Evolutionary conservation across 2,113 vertebrate genomes (phyloP).

Genomic region (Pygoscelis adeliae): DNA sequence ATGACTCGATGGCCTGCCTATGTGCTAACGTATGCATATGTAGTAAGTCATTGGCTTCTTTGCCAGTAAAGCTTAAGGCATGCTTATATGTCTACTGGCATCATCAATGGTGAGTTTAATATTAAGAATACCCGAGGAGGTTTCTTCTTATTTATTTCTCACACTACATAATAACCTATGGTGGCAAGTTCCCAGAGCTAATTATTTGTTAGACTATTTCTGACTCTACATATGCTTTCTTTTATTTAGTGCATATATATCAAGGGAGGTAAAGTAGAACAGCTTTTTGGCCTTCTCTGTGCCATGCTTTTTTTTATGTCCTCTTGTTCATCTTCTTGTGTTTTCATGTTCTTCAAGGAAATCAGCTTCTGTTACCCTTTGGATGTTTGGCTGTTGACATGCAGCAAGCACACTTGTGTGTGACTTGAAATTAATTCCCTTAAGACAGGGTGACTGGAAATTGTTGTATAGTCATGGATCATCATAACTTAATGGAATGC

Average conservation of each 20-base stretch:
- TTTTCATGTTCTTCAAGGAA: neutral
- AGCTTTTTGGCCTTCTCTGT: neutral
- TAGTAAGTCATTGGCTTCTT: neutral
- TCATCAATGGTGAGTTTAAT: neutral
- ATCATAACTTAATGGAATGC: neutral
- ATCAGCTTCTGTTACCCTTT: neutral
- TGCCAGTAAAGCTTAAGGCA: neutral
- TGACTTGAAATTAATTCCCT: neutral
- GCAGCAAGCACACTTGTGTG: neutral
- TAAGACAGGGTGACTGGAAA: neutral
- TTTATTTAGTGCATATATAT: neutral
- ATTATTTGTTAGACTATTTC: neutral
- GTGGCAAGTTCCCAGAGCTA: neutral
- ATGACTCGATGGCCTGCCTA: neutral
- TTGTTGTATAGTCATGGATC: neutral
- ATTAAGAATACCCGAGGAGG: neutral
- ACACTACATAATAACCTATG: neutral
- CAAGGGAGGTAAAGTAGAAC: neutral
- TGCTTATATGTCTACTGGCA: neutral
- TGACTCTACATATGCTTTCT: neutral
- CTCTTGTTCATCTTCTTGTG: neutral
- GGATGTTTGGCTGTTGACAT: neutral
- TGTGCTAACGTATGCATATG: neutral
- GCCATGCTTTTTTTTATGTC: neutral
- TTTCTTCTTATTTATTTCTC: conserved; percentile 18